phyloP scores from a whole-genome alignment of 1,140 invertebrate species.

The Lepidurus arcticus region DNA sequence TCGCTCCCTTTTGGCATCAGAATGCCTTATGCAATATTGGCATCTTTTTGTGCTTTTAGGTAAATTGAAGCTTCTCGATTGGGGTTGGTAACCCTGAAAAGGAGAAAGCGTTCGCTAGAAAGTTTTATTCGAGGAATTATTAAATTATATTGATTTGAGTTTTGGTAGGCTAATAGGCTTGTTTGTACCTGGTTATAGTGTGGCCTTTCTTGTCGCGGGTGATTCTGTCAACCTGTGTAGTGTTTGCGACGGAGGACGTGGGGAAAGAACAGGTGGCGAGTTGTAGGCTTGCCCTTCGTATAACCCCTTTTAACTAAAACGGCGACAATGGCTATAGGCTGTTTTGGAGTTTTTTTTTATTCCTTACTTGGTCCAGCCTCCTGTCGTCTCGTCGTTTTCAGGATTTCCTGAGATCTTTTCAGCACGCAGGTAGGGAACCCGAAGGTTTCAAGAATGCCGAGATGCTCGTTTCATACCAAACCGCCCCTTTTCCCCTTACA shows the following conservation, averaged over 20 bases:
- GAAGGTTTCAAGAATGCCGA: background rate
- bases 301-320: background rate
- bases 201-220: background rate
- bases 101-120: too few species aligned
- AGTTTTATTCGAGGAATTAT: too few species aligned
- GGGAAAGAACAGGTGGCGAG: background rate
- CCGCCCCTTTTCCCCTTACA: background rate
- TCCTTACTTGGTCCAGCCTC: background rate
- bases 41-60: too few species aligned
- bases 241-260: background rate
- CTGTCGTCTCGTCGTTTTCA: slow-evolving; percentile 13
- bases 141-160: too few species aligned
- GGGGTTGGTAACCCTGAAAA: too few species aligned
- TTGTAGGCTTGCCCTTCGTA: background rate
- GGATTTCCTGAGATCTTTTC: background rate
- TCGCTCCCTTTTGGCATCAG: too few species aligned
- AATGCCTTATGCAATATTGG: too few species aligned
- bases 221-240: background rate
- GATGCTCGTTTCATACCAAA: background rate
- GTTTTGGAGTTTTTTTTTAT: background rate
- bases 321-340: background rate
- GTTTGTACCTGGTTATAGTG: background rate
- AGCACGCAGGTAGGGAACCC: slow-evolving; percentile 6
- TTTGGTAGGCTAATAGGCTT: too few species aligned
- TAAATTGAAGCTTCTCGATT: too few species aligned